Evolutionary conservation across 2,888 invertebrate genomes (phyloP), one percentile per base, ranked within the genome.

Genomic region (Trichopoda pennipes): DNA sequence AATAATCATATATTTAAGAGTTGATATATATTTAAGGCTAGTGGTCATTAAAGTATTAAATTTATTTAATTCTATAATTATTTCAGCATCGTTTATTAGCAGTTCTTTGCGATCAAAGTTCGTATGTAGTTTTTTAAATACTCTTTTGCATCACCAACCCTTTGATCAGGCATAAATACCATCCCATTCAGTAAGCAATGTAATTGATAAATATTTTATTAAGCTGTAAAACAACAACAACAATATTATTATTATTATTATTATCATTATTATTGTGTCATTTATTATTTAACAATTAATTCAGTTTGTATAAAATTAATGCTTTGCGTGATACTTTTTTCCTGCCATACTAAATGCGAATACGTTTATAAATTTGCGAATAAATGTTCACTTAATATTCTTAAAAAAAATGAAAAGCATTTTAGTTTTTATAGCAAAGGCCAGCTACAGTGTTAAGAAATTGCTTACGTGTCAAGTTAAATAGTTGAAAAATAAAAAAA

Each of bases 381-480:
- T 42, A 56, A 66, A 58, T 42, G 28, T 58, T n/a, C 56, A 70
- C 19, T 70, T 70, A 21, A 72, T 68, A 78, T 63, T 78, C 58
- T 72, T 21, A 61, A 74, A 56, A n/a, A 64, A 51, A 58, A 47
- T 70, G 38, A 56, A 72, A 63, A 55, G 47, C 49, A 58, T 14
- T n/a, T 2, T 21, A 56, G 42, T 70, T 63, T 44, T 51, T 14
- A 32, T 69, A 77, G 17, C 58, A 77, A 56, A 78, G 74, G 74
- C 78, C 60, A 44, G 53, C 66, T 66, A 12, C 35, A 53, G 44
- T 76, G 35, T 63, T 74, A 35, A 19, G 1, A 61, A 68, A 68
- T 66, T 74, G 53, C 64, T 78, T 70, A 53, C 32, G 63, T 70
- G 69, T 69, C 74, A 70, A 75, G 53, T 55, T 74, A 49, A 64